These are phyloP conservation scores for Luscinia megarhynchos DNA, from an alignment of 2,797 vertebrate genomes.

Conservation along the genomic window DNA sequence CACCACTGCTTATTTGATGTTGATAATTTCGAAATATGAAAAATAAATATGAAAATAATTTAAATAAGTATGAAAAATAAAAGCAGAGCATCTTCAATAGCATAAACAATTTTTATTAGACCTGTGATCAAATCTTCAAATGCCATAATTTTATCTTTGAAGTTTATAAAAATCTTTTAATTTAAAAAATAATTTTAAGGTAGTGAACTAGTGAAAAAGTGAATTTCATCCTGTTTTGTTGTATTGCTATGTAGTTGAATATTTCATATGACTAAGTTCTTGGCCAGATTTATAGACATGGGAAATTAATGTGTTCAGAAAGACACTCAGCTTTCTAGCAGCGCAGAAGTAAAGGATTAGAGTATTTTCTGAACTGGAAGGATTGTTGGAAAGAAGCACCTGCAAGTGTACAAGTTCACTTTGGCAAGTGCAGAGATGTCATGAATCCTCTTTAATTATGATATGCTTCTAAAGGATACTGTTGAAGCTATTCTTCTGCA, in stretches of 20 bases:
- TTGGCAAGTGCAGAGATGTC: not conserved
- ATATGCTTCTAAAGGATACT: not conserved
- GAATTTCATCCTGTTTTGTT: not conserved
- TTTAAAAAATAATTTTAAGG: not conserved
- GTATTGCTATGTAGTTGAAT: not conserved
- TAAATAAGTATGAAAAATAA: not conserved
- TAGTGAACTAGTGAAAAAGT: not conserved
- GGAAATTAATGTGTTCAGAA: not conserved
- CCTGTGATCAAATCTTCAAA: not conserved
- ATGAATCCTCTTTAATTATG: not conserved
- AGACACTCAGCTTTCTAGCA: not conserved
- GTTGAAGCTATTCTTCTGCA: not conserved
- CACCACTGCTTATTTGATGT: not conserved
- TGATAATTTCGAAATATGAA: not conserved
- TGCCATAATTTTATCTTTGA: not conserved
- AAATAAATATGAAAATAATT: no score
- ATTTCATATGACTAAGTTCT: not conserved
- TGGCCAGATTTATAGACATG: not conserved
- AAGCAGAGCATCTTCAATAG: not conserved
- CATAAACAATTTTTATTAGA: not conserved
- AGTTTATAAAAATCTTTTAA: not conserved
- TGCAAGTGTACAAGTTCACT: not conserved
- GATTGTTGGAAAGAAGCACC: not conserved
- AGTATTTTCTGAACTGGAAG: not conserved
- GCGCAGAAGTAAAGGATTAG: not conserved